Conservation (phyloP, 2,888 invertebrate genomes). For the Ormyrus labotus region DNA sequence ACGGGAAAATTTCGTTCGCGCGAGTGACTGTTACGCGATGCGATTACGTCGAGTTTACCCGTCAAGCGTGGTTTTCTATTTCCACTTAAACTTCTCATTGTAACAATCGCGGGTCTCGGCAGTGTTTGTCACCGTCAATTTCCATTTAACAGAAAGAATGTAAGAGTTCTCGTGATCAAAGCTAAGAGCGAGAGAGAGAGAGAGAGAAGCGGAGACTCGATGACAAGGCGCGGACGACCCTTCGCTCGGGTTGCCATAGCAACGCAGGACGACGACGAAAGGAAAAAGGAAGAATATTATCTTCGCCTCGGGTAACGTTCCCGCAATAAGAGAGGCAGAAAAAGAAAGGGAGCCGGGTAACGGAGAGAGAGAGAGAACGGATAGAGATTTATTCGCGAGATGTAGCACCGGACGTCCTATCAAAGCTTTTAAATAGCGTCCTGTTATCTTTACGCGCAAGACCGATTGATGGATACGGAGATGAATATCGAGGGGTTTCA, state of each 20-base stretch:
- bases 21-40: too few species aligned
- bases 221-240: neutral
- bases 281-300: conserved; percentile 20
- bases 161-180: neutral
- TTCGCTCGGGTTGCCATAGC: conserved; percentile 8
- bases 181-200: neutral
- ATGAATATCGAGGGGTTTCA: too few species aligned
- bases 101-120: too few species aligned
- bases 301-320: neutral
- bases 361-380: conserved; percentile 6
- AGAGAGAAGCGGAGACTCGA: neutral
- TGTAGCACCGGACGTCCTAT: neutral
- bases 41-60: too few species aligned
- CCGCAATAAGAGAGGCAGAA: conserved; percentile 1
- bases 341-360: neutral
- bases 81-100: too few species aligned
- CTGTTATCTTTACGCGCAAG: neutral
- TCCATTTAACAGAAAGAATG: neutral
- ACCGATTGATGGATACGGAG: neutral
- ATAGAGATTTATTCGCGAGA: conserved; percentile 11
- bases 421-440: conserved; percentile 24
- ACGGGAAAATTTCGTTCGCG: too few species aligned
- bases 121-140: too few species aligned
- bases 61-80: too few species aligned
- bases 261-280: conserved; percentile 1